A percentile compares a stretch with the other conserved stretches of the same genome.
Conservation (phyloP, 1,140 invertebrate genomes). For the Geopemphigus sp. region DNA sequence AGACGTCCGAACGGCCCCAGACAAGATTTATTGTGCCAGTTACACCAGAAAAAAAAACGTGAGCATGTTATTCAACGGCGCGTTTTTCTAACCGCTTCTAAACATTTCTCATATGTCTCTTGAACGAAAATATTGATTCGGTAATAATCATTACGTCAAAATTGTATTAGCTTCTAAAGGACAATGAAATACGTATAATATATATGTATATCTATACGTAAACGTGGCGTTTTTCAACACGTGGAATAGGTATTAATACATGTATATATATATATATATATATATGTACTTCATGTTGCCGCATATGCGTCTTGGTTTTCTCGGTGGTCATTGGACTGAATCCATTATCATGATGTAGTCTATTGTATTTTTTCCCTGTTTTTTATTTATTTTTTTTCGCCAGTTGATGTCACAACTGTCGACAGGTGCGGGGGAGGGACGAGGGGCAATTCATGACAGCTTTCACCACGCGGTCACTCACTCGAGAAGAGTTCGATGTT, state of each 20-base stretch:
- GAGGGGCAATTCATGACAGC: conserved; percentile 30
- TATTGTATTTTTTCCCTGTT: conserved; percentile 32
- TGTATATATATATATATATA: not conserved
- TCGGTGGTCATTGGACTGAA: conserved; percentile 45
- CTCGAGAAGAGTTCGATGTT: conserved; percentile 35
- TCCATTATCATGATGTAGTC: conserved; percentile 28
- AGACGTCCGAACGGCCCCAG: too few relatives aligned
- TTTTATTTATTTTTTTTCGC: conserved; percentile 30
- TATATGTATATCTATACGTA: not conserved
- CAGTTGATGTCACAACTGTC: conserved; percentile 34
- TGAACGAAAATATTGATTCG: not conserved
- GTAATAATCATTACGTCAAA: conserved; percentile 30
- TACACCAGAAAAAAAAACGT: too few relatives aligned
- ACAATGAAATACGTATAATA: not conserved
- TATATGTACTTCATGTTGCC: not conserved
- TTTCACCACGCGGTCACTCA: conserved; percentile 41
- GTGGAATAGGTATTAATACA: not conserved
- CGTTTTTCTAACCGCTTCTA: too few relatives aligned
- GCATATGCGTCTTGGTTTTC: conserved; percentile 38
- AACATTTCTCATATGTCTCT: too few relatives aligned
- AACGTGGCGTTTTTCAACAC: not conserved
- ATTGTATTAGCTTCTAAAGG: conserved; percentile 6
- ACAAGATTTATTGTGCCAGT: too few relatives aligned
- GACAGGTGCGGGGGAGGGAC: not conserved
- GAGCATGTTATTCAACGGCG: too few relatives aligned